phyloP scores from a whole-genome alignment of 2,113 vertebrate species.

The Podiceps cristatus region DNA sequence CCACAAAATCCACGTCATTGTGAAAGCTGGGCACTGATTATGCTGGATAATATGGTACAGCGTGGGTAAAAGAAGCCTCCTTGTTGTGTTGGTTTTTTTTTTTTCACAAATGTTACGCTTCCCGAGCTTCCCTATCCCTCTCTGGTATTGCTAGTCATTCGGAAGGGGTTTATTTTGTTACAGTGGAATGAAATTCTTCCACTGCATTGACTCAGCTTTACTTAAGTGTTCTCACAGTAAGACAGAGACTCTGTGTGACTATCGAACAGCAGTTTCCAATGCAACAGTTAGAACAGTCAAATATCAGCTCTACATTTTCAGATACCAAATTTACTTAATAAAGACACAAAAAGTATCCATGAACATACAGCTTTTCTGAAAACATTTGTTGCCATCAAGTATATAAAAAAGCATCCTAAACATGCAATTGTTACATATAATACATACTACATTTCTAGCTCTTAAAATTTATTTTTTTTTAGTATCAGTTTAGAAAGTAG shows the following conservation, averaged over 20 bases:
- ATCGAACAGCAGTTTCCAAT: neutral
- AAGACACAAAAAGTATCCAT: neutral
- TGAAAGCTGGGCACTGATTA: neutral
- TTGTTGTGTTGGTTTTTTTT: neutral
- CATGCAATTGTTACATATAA: conserved; percentile 3
- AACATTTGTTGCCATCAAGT: neutral
- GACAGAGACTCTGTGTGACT: neutral
- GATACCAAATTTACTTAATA: neutral
- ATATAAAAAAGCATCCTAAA: conserved; percentile 29
- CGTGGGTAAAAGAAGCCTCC: neutral
- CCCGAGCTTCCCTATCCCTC: neutral
- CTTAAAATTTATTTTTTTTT: neutral
- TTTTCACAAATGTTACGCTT: neutral
- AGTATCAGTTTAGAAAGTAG: neutral
- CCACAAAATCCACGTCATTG: neutral
- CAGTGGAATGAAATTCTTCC: neutral
- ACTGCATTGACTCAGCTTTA: neutral
- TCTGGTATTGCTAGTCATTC: neutral
- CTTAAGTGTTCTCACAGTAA: neutral
- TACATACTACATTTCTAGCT: conserved; percentile 23
- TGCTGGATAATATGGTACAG: neutral
- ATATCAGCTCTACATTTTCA: neutral
- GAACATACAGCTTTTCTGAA: neutral
- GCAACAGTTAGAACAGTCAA: neutral
- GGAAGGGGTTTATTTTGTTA: neutral